Evolutionary conservation across 2,888 invertebrate species (phyloP), one percentile per base, ranked within the genome.

Genomic region (Drosophila meridionalis): DNA sequence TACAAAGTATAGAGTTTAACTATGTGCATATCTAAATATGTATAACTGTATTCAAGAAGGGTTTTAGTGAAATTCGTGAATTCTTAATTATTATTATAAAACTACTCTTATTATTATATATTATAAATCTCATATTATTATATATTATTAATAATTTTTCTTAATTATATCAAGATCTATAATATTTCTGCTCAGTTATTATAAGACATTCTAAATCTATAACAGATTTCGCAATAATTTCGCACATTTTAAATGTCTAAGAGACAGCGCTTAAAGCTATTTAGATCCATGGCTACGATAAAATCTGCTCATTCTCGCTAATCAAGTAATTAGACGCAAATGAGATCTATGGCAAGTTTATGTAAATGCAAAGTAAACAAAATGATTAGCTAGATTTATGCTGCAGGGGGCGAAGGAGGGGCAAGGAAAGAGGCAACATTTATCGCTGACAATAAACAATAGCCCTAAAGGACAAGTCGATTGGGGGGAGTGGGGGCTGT

Each of bases 391-490:
- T 53, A 53, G 52, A 70, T 64, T 76, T 63, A 47, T 45, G 38
- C 8, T 30, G 32, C n/a, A 9, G 32, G 7, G 3, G 56, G 14
- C 28, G 53, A 14, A 9, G 14, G 14, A n/a, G 20, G 38, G 50
- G 2, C 4, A 11, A 9, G 2, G 14, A n/a, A 2, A 20, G 69
- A 34, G 59, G 20, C 42, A 56, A 60, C 76, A 69, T 64, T 76
- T 69, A 69, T 80, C 60, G 78, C 57, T 52, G 78, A 81, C 72
- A 80, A 71, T 66, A 50, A 71, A 81, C 64, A 78, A 78, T 78
- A 55, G 78, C 9, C 53, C 28, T 8, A 58, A 81, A 60, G 78
- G 73, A 66, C 38, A 43, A 30, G 57, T 48, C 47, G 43, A 42
- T n/a, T 9, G 47, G 55, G 60, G 50, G 55, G 58, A 28, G 67